Evolutionary conservation across 2,888 invertebrate species (phyloP).

Genomic region (Diarsia rubi): DNA sequence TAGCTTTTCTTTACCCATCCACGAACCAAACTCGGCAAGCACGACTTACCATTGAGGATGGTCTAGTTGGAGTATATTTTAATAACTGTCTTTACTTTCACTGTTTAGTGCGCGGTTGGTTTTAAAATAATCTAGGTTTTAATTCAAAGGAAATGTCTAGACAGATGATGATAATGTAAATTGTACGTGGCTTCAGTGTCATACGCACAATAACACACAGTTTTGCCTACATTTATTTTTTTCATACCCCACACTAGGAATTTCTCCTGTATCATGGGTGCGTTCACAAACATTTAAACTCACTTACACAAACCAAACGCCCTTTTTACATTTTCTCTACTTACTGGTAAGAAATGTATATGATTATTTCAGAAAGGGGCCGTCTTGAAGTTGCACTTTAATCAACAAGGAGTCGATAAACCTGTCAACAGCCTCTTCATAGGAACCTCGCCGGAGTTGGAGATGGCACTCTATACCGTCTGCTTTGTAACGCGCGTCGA

Average conservation of each 20-base stretch:
- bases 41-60: neutral
- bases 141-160: neutral
- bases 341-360: neutral
- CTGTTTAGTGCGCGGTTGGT: too few relatives aligned
- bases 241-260: too few relatives aligned
- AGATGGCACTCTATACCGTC: slow-evolving; percentile 96
- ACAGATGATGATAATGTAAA: neutral
- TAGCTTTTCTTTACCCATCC: too few relatives aligned
- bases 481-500: slow-evolving; percentile 95
- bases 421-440: slow-evolving; percentile 95
- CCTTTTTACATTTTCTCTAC: neutral
- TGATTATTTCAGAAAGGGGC: slow-evolving; percentile 93
- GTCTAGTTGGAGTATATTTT: neutral
- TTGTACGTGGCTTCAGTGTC: neutral
- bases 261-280: too few relatives aligned
- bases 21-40: too few relatives aligned
- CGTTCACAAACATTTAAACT: too few relatives aligned
- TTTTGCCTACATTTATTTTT: neutral
- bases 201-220: neutral
- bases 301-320: too few relatives aligned
- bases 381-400: slow-evolving; percentile 93
- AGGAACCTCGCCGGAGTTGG: slow-evolving; percentile 97
- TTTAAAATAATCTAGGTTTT: neutral
- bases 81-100: neutral
- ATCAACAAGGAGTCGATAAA: slow-evolving; percentile 93